A percentile compares a stretch with the other conserved stretches of the same genome.
Evolutionary conservation across 2,113 vertebrate species (phyloP).

Genomic region (Labeo rohita): DNA sequence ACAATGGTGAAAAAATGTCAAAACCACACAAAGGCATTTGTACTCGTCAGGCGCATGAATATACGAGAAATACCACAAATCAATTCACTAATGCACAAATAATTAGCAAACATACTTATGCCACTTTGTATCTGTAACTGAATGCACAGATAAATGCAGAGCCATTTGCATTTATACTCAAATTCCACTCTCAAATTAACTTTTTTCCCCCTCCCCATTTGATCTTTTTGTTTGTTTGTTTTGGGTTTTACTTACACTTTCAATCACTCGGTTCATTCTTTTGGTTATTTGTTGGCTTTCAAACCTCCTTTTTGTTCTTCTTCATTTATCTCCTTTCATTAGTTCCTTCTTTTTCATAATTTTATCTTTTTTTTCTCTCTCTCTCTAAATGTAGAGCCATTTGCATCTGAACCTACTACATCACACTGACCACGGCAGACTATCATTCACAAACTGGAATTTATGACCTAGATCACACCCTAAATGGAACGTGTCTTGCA

Average conservation of each 20-base stretch:
- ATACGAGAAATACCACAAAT: not conserved
- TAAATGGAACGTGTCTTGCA: not conserved
- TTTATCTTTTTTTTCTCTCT: too few relatives aligned
- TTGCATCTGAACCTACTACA: not conserved
- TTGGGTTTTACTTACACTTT: not conserved
- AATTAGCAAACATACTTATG: not conserved
- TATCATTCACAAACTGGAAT: not conserved
- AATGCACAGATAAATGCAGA: not conserved
- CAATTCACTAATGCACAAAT: constrained; percentile 17
- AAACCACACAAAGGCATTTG: not conserved
- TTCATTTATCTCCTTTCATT: not conserved
- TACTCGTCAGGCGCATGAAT: not conserved
- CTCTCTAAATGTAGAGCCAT: not conserved
- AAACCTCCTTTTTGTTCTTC: not conserved
- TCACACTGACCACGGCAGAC: not conserved
- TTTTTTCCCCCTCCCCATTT: too few relatives aligned
- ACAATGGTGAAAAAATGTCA: not conserved
- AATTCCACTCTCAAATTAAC: too few relatives aligned
- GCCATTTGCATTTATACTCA: not conserved
- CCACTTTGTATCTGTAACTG: not conserved
- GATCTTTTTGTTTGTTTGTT: not conserved
- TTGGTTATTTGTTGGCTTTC: not conserved
- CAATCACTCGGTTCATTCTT: not conserved
- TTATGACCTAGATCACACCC: not conserved
- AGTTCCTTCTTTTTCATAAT: not conserved